These are phyloP conservation scores for Oreochromis mossambicus DNA, from an alignment of 2,797 vertebrate genomes.

Conservation along the genomic window DNA sequence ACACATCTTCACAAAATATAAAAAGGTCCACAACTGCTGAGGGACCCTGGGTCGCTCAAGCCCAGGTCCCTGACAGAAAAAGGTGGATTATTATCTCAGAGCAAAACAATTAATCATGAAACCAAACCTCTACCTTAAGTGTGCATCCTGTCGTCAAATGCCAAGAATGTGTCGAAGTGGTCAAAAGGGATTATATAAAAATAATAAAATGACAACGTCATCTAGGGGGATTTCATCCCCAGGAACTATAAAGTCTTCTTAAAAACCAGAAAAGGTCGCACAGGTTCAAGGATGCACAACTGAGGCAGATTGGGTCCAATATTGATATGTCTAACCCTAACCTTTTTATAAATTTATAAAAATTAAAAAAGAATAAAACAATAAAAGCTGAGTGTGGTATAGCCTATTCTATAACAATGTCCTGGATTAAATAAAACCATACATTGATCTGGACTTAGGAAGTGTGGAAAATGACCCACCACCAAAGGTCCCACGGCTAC, in stretches of 20 bases:
- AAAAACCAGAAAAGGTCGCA: background rate
- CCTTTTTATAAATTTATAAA: background rate
- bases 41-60: background rate
- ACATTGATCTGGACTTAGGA: background rate
- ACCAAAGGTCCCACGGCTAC: background rate
- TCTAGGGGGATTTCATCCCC: background rate
- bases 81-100: background rate
- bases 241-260: background rate
- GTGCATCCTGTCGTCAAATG: background rate
- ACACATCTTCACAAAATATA: background rate
- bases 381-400: background rate
- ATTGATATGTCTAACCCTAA: background rate
- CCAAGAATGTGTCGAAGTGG: background rate
- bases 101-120: background rate
- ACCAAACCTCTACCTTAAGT: background rate
- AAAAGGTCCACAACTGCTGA: background rate
- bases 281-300: background rate
- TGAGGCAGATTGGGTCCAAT: background rate
- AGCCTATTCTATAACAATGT: background rate
- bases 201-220: background rate
- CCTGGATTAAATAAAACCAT: background rate
- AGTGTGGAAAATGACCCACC: background rate
- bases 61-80: background rate
- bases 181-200: background rate
- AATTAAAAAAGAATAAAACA: background rate